Conservation (phyloP, 2,888 invertebrate genomes). For the Clistopyga incitator region DNA sequence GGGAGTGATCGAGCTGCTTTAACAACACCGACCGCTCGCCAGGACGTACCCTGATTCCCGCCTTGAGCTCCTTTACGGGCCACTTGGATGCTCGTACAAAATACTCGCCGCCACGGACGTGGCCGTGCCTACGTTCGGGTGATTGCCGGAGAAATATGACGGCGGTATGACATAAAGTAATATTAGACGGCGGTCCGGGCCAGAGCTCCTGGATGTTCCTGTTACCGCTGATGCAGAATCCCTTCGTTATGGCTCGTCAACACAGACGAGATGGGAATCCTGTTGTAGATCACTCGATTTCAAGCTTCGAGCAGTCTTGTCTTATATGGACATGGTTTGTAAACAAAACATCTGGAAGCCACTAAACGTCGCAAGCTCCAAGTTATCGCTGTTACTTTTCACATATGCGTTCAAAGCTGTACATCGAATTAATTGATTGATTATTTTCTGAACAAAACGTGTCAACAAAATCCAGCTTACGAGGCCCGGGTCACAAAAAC, state of each 20-base stretch:
- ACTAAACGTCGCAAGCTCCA: too few relatives aligned
- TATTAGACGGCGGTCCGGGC: conserved; percentile 54
- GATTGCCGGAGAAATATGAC: conserved; percentile 72
- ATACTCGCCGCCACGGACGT: conserved; percentile 10
- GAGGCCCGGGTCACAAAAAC: not conserved
- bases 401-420: too few relatives aligned
- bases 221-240: conserved; percentile 8
- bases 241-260: not conserved
- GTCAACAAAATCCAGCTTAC: not conserved
- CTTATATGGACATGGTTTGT: not conserved
- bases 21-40: conserved; percentile 36
- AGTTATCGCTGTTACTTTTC: too few relatives aligned
- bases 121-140: conserved; percentile 50
- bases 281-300: not conserved
- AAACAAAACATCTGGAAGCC: not conserved
- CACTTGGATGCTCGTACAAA: conserved; percentile 23
- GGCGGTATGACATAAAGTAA: conserved; percentile 67
- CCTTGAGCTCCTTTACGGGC: conserved; percentile 26
- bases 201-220: conserved; percentile 10
- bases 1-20: conserved; percentile 51
- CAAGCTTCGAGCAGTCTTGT: not conserved
- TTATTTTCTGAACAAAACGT: not conserved
- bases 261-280: not conserved
- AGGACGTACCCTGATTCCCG: not conserved
- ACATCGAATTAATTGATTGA: too few relatives aligned